Evolutionary conservation across 2,797 vertebrate genomes (phyloP).

Genomic region (Semaprochilodus insignis): DNA sequence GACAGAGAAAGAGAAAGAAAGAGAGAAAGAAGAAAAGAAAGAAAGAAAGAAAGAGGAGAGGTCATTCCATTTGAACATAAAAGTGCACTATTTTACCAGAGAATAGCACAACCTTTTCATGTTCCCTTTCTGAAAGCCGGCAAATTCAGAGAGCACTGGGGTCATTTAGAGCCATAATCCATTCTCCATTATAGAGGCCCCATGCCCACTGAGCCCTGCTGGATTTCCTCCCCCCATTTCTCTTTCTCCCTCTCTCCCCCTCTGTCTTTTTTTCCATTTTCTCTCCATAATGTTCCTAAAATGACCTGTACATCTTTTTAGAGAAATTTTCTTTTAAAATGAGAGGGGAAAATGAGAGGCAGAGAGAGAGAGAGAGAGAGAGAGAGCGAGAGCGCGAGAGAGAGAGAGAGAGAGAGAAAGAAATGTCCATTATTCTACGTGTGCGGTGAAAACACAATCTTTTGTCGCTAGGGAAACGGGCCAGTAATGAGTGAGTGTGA

Average conservation of each 20-base stretch:
- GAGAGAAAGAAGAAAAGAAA: neutral
- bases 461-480: slow-evolving; percentile 60
- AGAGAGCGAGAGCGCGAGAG: slow-evolving; percentile 58
- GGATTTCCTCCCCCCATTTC: slow-evolving; percentile 45
- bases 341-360: slow-evolving; percentile 20
- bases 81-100: slow-evolving; percentile 56
- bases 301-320: slow-evolving; percentile 61
- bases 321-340: slow-evolving; percentile 59
- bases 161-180: slow-evolving; percentile 62
- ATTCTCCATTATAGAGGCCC: slow-evolving; percentile 58
- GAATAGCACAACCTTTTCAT: slow-evolving; percentile 62
- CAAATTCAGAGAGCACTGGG: slow-evolving; percentile 52
- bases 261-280: slow-evolving; percentile 17
- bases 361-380: neutral
- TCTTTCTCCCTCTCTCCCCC: slow-evolving; percentile 14
- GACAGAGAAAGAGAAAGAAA: slow-evolving; percentile 12
- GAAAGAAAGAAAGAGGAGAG: slow-evolving; percentile 25
- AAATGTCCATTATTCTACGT: slow-evolving; percentile 74
- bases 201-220: slow-evolving; percentile 44
- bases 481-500: slow-evolving; percentile 44
- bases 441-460: slow-evolving; percentile 44
- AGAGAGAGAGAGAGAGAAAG: slow-evolving; percentile 64
- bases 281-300: slow-evolving; percentile 56
- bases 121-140: slow-evolving; percentile 52
- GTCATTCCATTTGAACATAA: slow-evolving; percentile 60